phyloP scores from a whole-genome alignment of 2,113 vertebrate species.

The Todiramphus chloris region DNA sequence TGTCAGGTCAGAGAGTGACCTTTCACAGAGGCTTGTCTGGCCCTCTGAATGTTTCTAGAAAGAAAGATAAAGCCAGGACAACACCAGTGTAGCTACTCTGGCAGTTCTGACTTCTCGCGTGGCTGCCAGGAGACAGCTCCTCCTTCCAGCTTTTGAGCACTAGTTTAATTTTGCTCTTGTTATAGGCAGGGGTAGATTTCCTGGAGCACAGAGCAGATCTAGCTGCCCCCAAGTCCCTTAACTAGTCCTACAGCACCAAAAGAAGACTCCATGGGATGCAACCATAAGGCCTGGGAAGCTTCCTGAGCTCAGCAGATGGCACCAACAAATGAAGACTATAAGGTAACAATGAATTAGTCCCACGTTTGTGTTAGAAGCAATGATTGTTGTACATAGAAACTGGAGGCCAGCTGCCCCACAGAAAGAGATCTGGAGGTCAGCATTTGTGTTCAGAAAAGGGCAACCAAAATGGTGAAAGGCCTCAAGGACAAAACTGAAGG shows the following conservation, averaged over 20 bases:
- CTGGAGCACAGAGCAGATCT: neutral
- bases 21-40: neutral
- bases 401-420: neutral
- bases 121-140: neutral
- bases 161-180: neutral
- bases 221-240: neutral
- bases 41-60: neutral
- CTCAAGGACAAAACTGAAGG: neutral
- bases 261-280: neutral
- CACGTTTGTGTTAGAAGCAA: neutral
- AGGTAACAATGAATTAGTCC: neutral
- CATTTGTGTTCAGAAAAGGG: neutral
- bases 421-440: neutral
- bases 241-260: neutral
- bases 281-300: neutral
- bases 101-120: neutral
- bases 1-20: neutral
- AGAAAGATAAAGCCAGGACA: neutral
- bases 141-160: neutral
- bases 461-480: neutral
- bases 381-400: neutral
- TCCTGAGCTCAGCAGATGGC: neutral
- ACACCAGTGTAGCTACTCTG: neutral
- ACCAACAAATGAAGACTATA: neutral
- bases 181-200: neutral